Base-by-base conservation (phyloP, 2,113 vertebrate genomes). In the Campylorhamphus procurvoides region DNA sequence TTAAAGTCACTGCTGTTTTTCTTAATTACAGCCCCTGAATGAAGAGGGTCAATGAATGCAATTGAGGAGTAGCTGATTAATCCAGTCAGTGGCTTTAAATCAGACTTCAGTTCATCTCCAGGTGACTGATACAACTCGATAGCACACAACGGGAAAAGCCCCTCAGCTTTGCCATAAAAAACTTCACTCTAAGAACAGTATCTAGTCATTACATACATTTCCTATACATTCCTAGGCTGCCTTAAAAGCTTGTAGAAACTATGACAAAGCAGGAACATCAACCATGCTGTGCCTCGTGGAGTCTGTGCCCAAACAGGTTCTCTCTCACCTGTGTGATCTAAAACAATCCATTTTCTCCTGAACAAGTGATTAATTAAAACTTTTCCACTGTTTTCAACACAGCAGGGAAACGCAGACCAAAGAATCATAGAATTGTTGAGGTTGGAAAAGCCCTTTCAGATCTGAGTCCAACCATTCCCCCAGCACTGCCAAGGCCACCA, bases 21-120 rank as follows among this genome's bases (percentile, higher is more conserved):
- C 77, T 93, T 96, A 95, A 92, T 96, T 97, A 97, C 82, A 82
- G 85, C 50, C 82, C 75, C 74, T 76, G 82, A 97, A 93, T 87
- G 89, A 87, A 84, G 3, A 44, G 77, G 78, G 83, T 94, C 85
- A 96, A 68, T 83, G 95, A 85, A 95, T 89, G 84, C 85, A 69
- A 72, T 3, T 67, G 88, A 69, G 60, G 56, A 97, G 72, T 4
- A 94, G 49, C 84, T 95, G 97, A 97, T 94, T 94, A 94, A 94
- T 96, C 78, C 63, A 84, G 63, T 9, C 55, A 58, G 49, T 23
- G 87, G 58, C 87, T 89, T 87, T 88, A 81, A 84, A 79, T 81
- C 87, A 87, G 80, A 95, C 75, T 92, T 94, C 31, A 3, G 88
- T 85, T 58, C 46, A 46, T 46, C 18, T 46, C 46, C 89, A 64